Conservation (phyloP, 2,797 vertebrate species). For the Diplodus sargus region DNA sequence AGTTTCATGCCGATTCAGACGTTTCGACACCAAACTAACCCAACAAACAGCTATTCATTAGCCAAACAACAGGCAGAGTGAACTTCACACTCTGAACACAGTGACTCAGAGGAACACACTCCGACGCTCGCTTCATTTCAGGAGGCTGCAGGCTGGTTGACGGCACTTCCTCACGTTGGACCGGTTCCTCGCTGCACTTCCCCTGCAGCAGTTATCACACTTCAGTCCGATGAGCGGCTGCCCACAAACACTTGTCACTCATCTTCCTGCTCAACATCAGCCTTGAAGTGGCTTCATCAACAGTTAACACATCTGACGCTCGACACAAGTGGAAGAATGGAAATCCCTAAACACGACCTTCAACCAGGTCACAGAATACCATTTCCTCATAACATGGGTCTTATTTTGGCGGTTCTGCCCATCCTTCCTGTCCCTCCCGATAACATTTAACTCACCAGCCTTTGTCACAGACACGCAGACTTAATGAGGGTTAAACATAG, state of each 20-base stretch:
- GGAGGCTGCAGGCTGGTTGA: background rate
- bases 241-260: background rate
- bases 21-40: background rate
- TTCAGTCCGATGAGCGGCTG: background rate
- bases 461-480: background rate
- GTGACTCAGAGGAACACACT: background rate
- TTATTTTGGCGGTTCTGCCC: background rate
- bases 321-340: background rate
- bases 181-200: slow-evolving; percentile 13
- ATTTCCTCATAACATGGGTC: background rate
- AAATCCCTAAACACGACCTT: background rate
- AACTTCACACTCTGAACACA: background rate
- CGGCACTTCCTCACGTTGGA: slow-evolving; percentile 33
- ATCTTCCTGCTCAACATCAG: background rate
- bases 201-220: slow-evolving; percentile 7
- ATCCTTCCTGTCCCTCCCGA: background rate
- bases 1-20: background rate
- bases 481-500: no score
- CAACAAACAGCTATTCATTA: slow-evolving; percentile 3
- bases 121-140: background rate
- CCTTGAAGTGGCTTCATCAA: background rate
- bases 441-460: background rate
- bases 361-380: background rate
- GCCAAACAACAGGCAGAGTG: background rate
- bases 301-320: background rate